Conservation (phyloP, 2,113 vertebrate species). For the Alosa alosa region DNA sequence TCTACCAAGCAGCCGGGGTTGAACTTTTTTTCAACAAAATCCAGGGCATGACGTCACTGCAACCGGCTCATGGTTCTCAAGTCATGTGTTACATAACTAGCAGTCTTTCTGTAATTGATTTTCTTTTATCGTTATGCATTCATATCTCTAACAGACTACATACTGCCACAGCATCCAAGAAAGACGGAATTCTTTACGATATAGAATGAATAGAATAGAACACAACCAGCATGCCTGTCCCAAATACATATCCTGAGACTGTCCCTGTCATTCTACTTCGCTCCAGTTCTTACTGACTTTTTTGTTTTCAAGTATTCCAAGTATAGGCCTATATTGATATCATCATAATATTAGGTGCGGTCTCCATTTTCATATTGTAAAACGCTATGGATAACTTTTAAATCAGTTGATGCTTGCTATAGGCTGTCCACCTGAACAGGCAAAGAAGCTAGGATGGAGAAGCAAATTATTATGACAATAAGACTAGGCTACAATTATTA, state of each 20-base stretch:
- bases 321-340: neutral
- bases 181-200: neutral
- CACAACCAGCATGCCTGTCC: neutral
- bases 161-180: neutral
- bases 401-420: neutral
- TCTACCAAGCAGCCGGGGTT: conserved; percentile 3
- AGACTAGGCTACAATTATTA: neutral
- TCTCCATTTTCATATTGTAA: neutral
- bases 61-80: conserved; percentile 41
- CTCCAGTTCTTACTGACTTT: neutral
- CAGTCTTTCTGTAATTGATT: conserved; percentile 33
- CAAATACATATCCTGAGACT: neutral
- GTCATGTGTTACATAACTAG: conserved; percentile 44
- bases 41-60: conserved; percentile 48
- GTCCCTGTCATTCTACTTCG: neutral
- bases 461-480: neutral
- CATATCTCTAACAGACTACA: neutral
- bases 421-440: neutral
- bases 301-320: neutral
- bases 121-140: neutral
- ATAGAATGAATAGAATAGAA: neutral
- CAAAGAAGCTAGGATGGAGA: neutral
- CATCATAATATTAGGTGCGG: neutral
- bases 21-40: conserved; percentile 42
- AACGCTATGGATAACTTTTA: neutral